phyloP scores from a whole-genome alignment of 1,140 invertebrate species.

The Drosophila trapezifrons region DNA sequence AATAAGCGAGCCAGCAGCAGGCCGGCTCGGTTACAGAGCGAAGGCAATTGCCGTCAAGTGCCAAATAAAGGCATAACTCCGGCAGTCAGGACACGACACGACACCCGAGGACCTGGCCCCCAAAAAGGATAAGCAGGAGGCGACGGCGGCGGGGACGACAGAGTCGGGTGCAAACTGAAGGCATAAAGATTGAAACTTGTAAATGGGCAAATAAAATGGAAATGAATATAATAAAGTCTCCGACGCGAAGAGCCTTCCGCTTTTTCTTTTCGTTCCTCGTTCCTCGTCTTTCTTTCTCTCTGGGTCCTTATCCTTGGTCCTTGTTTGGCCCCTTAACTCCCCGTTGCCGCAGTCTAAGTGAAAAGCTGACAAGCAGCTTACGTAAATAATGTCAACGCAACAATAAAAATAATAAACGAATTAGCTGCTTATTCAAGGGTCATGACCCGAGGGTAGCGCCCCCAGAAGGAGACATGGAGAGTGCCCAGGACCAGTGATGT shows the following conservation, averaged over 20 bases:
- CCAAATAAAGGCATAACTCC: conserved; percentile 77
- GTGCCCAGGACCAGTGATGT: neutral
- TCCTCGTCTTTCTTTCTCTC: too few relatives aligned
- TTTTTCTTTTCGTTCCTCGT: neutral
- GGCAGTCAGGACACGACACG: conserved; percentile 36
- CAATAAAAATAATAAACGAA: conserved; percentile 83
- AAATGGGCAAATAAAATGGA: conserved; percentile 81
- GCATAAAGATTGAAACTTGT: conserved; percentile 68
- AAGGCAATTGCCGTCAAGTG: conserved; percentile 56
- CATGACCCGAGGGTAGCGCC: conserved; percentile 25
- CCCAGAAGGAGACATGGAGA: neutral
- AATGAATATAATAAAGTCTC: conserved; percentile 77
- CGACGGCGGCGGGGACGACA: too few relatives aligned
- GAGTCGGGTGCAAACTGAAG: conserved; percentile 8
- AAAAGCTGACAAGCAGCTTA: conserved; percentile 82
- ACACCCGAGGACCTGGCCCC: conserved; percentile 10
- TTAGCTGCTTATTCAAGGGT: conserved; percentile 74
- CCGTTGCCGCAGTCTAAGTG: conserved; percentile 41
- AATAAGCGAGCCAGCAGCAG: conserved; percentile 43
- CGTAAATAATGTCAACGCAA: conserved; percentile 82
- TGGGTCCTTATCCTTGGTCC: conserved; percentile 13
- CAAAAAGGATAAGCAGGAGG: conserved; percentile 19
- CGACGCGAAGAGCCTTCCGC: conserved; percentile 34
- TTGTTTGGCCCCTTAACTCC: conserved; percentile 6
- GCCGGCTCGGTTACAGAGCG: conserved; percentile 16